Evolutionary conservation across 2,888 invertebrate species (phyloP).

Genomic region (Drosophila ezoana): DNA sequence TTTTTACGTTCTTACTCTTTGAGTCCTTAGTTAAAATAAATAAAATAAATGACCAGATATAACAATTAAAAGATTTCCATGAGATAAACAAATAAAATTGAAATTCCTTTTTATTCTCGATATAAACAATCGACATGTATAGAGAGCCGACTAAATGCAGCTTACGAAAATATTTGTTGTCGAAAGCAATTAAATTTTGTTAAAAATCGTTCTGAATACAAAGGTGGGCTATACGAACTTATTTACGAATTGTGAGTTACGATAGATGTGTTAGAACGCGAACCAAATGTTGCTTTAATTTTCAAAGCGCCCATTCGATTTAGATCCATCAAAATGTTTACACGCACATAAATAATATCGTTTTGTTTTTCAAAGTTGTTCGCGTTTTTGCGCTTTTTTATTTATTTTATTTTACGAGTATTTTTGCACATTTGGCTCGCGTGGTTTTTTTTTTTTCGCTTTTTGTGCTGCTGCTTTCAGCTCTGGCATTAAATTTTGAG

Average conservation of each 20-base stretch:
- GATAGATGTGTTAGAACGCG: constrained; percentile 21
- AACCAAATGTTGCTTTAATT: constrained; percentile 27
- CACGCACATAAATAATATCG: constrained; percentile 51
- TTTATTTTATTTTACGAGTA: constrained; percentile 41
- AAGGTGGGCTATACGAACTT: constrained; percentile 15
- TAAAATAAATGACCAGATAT: constrained; percentile 7
- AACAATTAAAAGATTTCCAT: constrained; percentile 17
- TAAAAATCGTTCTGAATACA: constrained; percentile 32
- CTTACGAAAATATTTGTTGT: background rate
- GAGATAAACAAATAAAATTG: constrained; percentile 22
- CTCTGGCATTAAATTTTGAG: constrained; percentile 31
- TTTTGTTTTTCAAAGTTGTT: constrained; percentile 41
- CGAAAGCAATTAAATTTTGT: constrained; percentile 9
- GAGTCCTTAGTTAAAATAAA: constrained; percentile 17
- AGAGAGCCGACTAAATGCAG: background rate
- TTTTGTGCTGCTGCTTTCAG: constrained; percentile 11
- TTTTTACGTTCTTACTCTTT: background rate
- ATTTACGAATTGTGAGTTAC: constrained; percentile 37
- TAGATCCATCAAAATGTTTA: constrained; percentile 60
- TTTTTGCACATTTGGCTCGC: constrained; percentile 33
- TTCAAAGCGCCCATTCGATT: constrained; percentile 21
- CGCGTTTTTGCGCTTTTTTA: constrained; percentile 2
- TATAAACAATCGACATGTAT: constrained; percentile 22
- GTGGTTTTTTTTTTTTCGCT: constrained; percentile 11
- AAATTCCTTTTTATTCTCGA: constrained; percentile 3